Base-by-base conservation (phyloP, 2,797 vertebrate species). In the Dendrocincla fuliginosa region DNA sequence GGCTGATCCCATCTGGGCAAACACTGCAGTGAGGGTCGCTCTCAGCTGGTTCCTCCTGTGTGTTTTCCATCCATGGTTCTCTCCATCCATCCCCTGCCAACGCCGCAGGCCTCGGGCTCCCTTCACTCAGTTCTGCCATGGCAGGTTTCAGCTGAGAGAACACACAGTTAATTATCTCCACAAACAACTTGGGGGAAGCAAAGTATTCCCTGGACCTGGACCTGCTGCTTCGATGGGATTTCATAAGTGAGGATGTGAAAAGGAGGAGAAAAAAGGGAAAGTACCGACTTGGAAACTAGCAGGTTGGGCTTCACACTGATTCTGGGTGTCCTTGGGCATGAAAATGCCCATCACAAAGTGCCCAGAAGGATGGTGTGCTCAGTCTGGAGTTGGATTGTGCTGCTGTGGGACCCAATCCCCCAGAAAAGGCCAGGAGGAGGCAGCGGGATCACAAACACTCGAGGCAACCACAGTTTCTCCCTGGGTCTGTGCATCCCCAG, bases 191-290 rank as follows among this genome's bases (percentile, higher is more conserved):
- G 0, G 49, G 83, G 30, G 33, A 59, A 73, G 50, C 37, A 33
- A 61, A 80, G 50, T 13, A 30, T 8, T 82, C 63, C 90, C 50
- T 18, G 39, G 37, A 39, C 68, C 33, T 39, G 64, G 74, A 44
- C 44, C 14, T 73, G 20, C 8, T 44, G 79, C 80, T 87, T 46
- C 0, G 1, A 24, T 9, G 70, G 52, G 63, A 84, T 77, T 84
- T 73, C 41, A 63, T 0, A 5, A 52, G 77, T 0, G 7, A 82
- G 55, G 70, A 35, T 20, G 25, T 0, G 2, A 46, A 93, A 35
- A 14, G 27, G 4, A 19, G 6, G 0, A 0, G 0, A 3, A 6
- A 5, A 2, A 44, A 32, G 0, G 7, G 27, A 16, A 44, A 50
- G 14, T 14, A 5, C 8, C 15, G 13, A 63, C 23, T 5, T 33